Evolutionary conservation across 2,113 vertebrate species (phyloP).

Genomic region (Peromyscus maniculatus): DNA sequence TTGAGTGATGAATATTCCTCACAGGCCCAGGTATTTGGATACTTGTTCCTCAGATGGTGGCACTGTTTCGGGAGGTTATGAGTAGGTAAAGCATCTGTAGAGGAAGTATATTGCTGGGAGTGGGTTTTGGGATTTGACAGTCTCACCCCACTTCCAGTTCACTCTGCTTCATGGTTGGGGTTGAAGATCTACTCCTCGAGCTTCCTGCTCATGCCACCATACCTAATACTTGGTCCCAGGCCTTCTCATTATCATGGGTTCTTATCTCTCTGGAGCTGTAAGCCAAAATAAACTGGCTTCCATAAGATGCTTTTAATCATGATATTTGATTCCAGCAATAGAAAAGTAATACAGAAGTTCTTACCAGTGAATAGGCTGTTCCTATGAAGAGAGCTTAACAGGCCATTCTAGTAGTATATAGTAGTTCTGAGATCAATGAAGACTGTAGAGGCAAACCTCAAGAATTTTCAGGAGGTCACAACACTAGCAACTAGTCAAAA

Average conservation of each 20-base stretch:
- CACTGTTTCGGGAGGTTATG: not conserved
- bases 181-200: not conserved
- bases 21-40: not conserved
- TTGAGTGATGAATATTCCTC: not conserved
- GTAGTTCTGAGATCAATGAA: not conserved
- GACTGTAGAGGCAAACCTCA: not conserved
- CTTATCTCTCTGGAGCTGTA: not conserved
- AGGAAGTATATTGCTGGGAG: not conserved
- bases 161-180: not conserved
- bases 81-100: not conserved
- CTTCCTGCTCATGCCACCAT: not conserved
- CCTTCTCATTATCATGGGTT: not conserved
- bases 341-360: not conserved
- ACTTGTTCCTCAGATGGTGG: not conserved
- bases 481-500: not conserved
- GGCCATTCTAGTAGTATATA: not conserved
- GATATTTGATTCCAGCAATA: not conserved
- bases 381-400: not conserved
- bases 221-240: not conserved
- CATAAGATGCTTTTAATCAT: not conserved
- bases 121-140: not conserved
- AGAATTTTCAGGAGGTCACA: not conserved
- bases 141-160: not conserved
- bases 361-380: not conserved
- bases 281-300: not conserved